Percentiles rank a stretch among this genome's conserved stretches.
Conservation (phyloP, 2,888 invertebrate genomes). For the Hartigia nigra region DNA sequence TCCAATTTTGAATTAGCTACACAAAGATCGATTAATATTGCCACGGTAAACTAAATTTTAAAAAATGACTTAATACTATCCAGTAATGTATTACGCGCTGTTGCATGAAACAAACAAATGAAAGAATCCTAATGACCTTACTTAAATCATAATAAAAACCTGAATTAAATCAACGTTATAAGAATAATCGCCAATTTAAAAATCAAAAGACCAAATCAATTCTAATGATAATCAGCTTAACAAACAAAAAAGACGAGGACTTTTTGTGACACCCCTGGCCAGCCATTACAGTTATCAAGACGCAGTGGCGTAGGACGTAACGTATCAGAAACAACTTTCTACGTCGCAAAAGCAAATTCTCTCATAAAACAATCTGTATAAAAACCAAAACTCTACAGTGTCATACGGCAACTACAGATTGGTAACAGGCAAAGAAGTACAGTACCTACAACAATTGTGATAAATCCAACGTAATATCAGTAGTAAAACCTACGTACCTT, state of each 20-base stretch:
- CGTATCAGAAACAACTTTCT: neutral
- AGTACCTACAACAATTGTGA: neutral
- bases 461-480: neutral
- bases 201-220: neutral
- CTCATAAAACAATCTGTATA: neutral
- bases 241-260: neutral
- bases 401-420: neutral
- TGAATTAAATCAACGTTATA: neutral
- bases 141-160: neutral
- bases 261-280: neutral
- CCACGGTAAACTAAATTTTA: neutral
- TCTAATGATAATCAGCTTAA: neutral
- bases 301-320: neutral
- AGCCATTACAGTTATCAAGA: neutral
- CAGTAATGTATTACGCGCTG: too few species aligned
- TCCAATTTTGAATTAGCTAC: too few species aligned
- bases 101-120: too few species aligned
- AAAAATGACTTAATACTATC: neutral
- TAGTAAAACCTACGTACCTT: constrained; percentile 24
- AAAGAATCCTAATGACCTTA: too few species aligned
- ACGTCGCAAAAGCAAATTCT: neutral
- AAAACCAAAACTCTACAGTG: neutral
- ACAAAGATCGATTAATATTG: neutral
- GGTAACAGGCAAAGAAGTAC: neutral
- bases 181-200: neutral